Conservation (phyloP, 2,888 invertebrate species). For the Plemyria rubiginata region DNA sequence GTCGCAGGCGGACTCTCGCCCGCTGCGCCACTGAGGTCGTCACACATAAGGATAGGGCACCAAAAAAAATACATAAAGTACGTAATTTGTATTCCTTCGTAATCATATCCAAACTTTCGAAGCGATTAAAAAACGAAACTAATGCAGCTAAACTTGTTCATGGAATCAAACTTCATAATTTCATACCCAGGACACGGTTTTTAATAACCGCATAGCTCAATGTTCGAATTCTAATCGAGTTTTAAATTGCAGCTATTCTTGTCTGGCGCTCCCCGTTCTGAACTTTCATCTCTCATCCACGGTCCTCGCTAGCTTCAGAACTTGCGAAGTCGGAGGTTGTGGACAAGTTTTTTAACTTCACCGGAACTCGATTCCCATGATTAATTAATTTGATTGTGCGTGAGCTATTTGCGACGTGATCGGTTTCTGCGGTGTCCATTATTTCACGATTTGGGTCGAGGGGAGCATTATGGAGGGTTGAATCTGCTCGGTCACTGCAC, state of each 20-base stretch:
- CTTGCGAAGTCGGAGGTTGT: conserved; percentile 64
- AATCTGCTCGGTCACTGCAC: conserved; percentile 76
- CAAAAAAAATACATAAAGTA: conserved; percentile 9
- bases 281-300: conserved; percentile 77
- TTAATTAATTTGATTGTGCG: conserved; percentile 84
- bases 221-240: conserved; percentile 83
- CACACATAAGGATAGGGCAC: no score
- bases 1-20: no score
- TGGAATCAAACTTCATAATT: conserved; percentile 51
- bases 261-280: conserved; percentile 68
- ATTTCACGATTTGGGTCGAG: conserved; percentile 75
- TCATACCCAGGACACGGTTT: conserved; percentile 62
- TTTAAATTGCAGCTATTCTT: conserved; percentile 84
- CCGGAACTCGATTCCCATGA: conserved; percentile 73
- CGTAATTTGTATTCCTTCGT: conserved; percentile 29
- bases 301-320: conserved; percentile 81
- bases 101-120: conserved; percentile 47
- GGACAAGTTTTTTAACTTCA: conserved; percentile 79
- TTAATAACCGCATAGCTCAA: conserved; percentile 76
- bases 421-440: conserved; percentile 72
- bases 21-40: no score
- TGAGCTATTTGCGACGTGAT: conserved; percentile 74
- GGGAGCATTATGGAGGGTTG: conserved; percentile 60
- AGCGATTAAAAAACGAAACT: conserved; percentile 39
- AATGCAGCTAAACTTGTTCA: conserved; percentile 50